A percentile compares a stretch with the other conserved stretches of the same genome.
Conservation (phyloP, 2,888 invertebrate genomes). For the Ophion ellenae region DNA sequence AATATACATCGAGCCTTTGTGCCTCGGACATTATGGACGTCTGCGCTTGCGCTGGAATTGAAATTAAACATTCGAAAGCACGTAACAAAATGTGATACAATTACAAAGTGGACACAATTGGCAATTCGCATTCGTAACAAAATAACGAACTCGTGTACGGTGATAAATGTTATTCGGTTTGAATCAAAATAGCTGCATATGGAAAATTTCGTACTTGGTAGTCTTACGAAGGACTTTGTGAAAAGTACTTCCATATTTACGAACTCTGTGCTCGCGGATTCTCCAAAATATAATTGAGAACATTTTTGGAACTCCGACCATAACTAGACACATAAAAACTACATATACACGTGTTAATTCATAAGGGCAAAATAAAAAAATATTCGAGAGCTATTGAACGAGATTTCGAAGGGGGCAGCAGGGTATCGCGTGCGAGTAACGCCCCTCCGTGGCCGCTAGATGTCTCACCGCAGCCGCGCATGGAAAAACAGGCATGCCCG, state of each 20-base stretch:
- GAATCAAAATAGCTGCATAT: not conserved
- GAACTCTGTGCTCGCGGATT: no score
- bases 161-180: not conserved
- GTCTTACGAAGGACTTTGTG: no score
- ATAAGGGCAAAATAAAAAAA: not conserved
- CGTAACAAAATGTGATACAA: not conserved
- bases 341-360: not conserved
- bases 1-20: slow-evolving; percentile 24
- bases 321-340: not conserved
- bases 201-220: not conserved
- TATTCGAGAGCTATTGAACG: not conserved
- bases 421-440: not conserved
- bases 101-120: not conserved
- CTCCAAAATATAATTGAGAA: not conserved
- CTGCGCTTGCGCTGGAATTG: not conserved
- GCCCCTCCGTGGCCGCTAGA: not conserved
- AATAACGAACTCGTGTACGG: not conserved
- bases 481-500: not conserved
- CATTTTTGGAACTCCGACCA: not conserved
- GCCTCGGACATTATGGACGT: not conserved
- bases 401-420: not conserved
- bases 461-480: not conserved
- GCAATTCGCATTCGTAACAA: not conserved
- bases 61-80: slow-evolving; percentile 22
- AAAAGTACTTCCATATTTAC: no score